A percentile compares a stretch with the other conserved stretches of the same genome.
Conservation (phyloP, 2,113 vertebrate genomes). For the Clarias macrocephalus region DNA sequence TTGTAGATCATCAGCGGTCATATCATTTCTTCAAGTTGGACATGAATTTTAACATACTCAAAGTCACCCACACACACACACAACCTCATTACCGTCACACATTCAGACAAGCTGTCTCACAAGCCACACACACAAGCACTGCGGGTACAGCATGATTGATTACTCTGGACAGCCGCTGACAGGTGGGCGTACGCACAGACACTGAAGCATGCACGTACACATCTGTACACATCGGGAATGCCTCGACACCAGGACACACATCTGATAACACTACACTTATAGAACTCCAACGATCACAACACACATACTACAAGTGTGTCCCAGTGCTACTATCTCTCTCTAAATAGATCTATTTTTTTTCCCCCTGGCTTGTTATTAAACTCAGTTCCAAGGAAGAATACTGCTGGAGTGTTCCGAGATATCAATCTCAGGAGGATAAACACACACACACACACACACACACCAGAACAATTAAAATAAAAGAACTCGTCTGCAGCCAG, state of each 20-base stretch:
- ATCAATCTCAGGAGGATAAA: neutral
- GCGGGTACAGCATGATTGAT: constrained; percentile 48
- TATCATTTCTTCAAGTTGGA: too few species aligned
- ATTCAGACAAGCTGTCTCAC: constrained; percentile 13
- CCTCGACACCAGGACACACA: constrained; percentile 18
- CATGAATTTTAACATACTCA: neutral
- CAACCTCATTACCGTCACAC: constrained; percentile 7
- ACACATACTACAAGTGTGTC: neutral
- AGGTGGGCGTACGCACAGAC: constrained; percentile 12
- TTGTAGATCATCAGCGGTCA: too few species aligned
- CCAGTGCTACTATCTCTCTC: neutral
- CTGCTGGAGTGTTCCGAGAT: neutral
- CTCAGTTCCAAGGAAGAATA: neutral
- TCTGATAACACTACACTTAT: neutral
- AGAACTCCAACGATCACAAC: neutral
- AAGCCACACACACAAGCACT: neutral
- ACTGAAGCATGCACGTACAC: constrained; percentile 21
- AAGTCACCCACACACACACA: constrained; percentile 1
- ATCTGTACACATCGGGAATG: constrained; percentile 42
- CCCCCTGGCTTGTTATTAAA: neutral
- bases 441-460: neutral
- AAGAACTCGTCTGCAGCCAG: neutral
- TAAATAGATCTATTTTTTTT: neutral
- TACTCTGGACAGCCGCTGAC: constrained; percentile 44
- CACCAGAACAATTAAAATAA: neutral